A percentile compares a stretch with the other conserved stretches of the same genome.
Evolutionary conservation across 2,888 invertebrate species (phyloP).

Genomic region (Ctena decussata): DNA sequence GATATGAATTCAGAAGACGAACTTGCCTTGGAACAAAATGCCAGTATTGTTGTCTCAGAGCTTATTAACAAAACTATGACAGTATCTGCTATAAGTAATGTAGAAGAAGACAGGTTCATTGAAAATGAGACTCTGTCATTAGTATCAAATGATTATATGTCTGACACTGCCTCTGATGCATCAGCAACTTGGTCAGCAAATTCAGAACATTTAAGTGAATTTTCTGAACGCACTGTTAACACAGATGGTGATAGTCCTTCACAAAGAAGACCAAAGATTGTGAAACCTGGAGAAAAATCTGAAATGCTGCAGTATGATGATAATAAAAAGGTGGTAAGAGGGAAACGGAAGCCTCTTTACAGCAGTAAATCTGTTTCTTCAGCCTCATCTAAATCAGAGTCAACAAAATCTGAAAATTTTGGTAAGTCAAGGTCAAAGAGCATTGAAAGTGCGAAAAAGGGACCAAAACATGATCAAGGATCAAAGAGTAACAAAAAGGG

Average conservation of each 20-base stretch:
- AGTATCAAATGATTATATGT: conserved; percentile 92
- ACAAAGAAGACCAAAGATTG: conserved; percentile 87
- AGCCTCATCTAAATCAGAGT: neutral
- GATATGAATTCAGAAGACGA: conserved; percentile 85
- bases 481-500: conserved; percentile 28
- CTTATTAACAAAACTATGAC: conserved; percentile 86
- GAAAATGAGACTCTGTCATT: conserved; percentile 91
- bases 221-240: conserved; percentile 70
- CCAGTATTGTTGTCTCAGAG: conserved; percentile 89
- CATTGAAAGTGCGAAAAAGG: neutral
- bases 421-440: conserved; percentile 24
- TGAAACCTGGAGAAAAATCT: conserved; percentile 87
- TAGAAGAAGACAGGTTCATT: conserved; percentile 88
- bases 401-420: conserved; percentile 28
- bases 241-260: conserved; percentile 70
- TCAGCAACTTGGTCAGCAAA: conserved; percentile 80
- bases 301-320: conserved; percentile 55
- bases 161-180: conserved; percentile 88
- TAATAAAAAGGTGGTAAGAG: conserved; percentile 69
- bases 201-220: conserved; percentile 78
- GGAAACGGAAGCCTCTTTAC: conserved; percentile 78
- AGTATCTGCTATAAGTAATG: conserved; percentile 74
- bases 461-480: neutral
- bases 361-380: conserved; percentile 55
- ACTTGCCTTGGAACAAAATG: conserved; percentile 89